A percentile compares a stretch with the other conserved stretches of the same genome.
Evolutionary conservation across 2,797 vertebrate genomes (phyloP).

Genomic region (Etheostoma nigrum): DNA sequence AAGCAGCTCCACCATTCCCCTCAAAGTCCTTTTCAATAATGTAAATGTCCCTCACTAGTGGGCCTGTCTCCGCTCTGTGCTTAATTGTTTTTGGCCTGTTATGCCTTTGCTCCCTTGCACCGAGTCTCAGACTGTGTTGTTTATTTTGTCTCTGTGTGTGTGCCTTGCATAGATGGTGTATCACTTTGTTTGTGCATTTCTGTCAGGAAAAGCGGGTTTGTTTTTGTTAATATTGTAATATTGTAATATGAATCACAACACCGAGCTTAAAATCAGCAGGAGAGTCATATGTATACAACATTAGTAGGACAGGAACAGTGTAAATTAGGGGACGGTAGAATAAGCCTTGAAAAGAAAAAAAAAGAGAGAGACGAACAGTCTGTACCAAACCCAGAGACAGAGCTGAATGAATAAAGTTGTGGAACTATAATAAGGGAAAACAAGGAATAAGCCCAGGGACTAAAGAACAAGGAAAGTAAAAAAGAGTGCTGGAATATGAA

Average conservation of each 20-base stretch:
- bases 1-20: slow-evolving; percentile 47
- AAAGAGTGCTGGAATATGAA: slow-evolving; percentile 34
- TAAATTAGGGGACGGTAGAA: slow-evolving; percentile 35
- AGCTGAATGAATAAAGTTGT: slow-evolving; percentile 22
- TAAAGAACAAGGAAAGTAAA: slow-evolving; percentile 16
- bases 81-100: slow-evolving; percentile 79
- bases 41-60: slow-evolving; percentile 73
- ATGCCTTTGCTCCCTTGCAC: slow-evolving; percentile 47
- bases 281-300: not conserved
- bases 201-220: not conserved
- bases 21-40: slow-evolving; percentile 77
- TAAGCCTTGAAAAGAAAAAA: not conserved
- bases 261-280: slow-evolving; percentile 6
- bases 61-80: slow-evolving; percentile 53
- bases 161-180: not conserved
- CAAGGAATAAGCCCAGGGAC: slow-evolving; percentile 25
- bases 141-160: slow-evolving; percentile 32
- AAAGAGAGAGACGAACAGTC: slow-evolving; percentile 18
- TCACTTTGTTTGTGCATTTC: not conserved
- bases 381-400: slow-evolving; percentile 24
- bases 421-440: slow-evolving; percentile 38
- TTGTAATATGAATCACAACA: slow-evolving; percentile 15
- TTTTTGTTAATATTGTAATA: not conserved
- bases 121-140: slow-evolving; percentile 38
- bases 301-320: not conserved